phyloP scores from a whole-genome alignment of 2,797 vertebrate species.

The Pipistrellus pygmaeus region DNA sequence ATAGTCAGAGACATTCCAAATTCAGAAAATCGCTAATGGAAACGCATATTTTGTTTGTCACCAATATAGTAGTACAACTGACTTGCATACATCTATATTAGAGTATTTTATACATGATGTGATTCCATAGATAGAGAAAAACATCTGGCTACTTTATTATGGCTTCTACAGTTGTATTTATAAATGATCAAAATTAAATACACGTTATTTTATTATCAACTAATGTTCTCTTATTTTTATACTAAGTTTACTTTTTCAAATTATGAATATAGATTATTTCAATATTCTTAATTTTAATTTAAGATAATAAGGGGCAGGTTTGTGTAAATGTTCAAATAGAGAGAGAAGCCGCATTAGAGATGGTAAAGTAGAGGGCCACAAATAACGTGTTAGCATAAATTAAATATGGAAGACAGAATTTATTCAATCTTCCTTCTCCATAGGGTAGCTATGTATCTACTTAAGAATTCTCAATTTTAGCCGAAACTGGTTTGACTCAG shows the following conservation, averaged over 20 bases:
- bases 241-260: background rate
- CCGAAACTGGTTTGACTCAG: no score
- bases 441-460: background rate
- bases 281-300: background rate
- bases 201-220: background rate
- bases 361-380: background rate
- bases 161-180: background rate
- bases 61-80: background rate
- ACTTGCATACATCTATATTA: background rate
- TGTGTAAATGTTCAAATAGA: background rate
- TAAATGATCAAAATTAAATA: slow-evolving; percentile 15
- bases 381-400: background rate
- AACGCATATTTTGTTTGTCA: background rate
- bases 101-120: background rate
- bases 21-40: background rate
- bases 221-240: background rate
- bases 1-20: background rate
- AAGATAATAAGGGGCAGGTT: background rate
- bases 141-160: background rate
- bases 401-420: background rate
- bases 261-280: background rate
- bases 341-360: background rate
- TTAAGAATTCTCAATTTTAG: background rate
- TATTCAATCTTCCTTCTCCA: background rate
- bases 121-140: background rate